Conservation (phyloP, 2,888 invertebrate genomes). For the Esperia sulphurella region DNA sequence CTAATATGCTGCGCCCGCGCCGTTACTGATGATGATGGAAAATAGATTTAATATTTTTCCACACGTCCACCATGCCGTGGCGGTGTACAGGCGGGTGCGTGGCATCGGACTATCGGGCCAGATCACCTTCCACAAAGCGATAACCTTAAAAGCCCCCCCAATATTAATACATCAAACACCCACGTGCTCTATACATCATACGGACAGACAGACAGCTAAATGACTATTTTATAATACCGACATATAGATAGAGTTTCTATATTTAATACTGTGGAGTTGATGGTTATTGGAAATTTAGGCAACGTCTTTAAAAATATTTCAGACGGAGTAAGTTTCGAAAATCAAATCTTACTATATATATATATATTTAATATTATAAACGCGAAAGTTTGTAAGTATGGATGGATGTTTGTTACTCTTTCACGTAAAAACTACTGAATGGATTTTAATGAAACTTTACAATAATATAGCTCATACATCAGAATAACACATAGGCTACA, state of each 20-base stretch:
- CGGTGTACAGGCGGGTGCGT: slow-evolving; percentile 44
- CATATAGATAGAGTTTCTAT: background rate
- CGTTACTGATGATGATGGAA: background rate
- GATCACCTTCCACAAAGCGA: slow-evolving; percentile 74
- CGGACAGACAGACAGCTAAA: slow-evolving; percentile 4
- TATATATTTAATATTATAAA: no score
- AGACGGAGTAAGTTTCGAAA: no score
- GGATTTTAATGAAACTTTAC: no score
- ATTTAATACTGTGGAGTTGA: background rate
- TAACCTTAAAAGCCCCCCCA: slow-evolving; percentile 76
- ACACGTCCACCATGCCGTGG: slow-evolving; percentile 15
- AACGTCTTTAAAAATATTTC: no score
- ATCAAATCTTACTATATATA: no score
- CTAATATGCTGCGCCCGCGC: no score
- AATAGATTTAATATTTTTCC: background rate
- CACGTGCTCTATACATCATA: slow-evolving; percentile 46
- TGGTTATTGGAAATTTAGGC: background rate
- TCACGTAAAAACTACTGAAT: no score
- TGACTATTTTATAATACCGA: background rate
- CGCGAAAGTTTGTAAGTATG: no score
- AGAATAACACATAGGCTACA: no score
- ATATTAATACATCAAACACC: slow-evolving; percentile 76
- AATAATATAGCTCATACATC: no score
- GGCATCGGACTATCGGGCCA: slow-evolving; percentile 74
- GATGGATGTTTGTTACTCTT: no score